These are phyloP conservation scores for Biston stratarius DNA, from an alignment of 2,888 invertebrate genomes.

Conservation along the genomic window DNA sequence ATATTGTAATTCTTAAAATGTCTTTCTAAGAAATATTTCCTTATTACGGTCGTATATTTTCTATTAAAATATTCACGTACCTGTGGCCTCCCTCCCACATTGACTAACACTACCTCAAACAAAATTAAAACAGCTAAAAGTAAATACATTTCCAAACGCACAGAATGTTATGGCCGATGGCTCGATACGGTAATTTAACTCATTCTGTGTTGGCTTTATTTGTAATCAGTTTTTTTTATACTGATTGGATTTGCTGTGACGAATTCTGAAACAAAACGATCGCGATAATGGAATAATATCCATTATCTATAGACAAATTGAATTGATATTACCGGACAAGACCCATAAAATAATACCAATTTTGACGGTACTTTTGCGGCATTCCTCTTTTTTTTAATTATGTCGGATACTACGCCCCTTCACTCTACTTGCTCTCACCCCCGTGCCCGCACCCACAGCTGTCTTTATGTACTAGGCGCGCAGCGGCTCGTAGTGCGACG, in stretches of 20 bases:
- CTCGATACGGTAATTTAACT: slow-evolving; percentile 40
- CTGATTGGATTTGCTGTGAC: slow-evolving; percentile 35
- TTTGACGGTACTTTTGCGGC: too few species aligned
- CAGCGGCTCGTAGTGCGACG: too few species aligned
- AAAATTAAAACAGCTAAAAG: slow-evolving; percentile 52
- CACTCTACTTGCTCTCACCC: too few species aligned
- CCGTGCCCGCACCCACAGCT: too few species aligned
- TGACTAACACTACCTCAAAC: slow-evolving; percentile 30
- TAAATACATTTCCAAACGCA: slow-evolving; percentile 44
- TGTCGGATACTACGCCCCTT: too few species aligned
- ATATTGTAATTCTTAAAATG: too few species aligned
- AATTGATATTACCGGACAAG: neutral
- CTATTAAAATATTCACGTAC: slow-evolving; percentile 45
- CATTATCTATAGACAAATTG: neutral
- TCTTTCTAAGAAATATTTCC: too few species aligned
- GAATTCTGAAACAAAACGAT: slow-evolving; percentile 26
- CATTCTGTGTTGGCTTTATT: slow-evolving; percentile 26
- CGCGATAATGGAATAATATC: too few species aligned
- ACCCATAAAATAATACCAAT: too few species aligned
- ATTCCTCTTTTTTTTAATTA: too few species aligned
- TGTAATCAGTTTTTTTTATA: slow-evolving; percentile 36
- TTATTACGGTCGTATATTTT: too few species aligned
- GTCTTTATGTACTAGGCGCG: too few species aligned
- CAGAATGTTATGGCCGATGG: slow-evolving; percentile 9
- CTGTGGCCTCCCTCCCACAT: slow-evolving; percentile 57